Evolutionary conservation across 1,140 invertebrate species (phyloP), one percentile per base, ranked within the genome.

Genomic region (Drosophila bipectinata): DNA sequence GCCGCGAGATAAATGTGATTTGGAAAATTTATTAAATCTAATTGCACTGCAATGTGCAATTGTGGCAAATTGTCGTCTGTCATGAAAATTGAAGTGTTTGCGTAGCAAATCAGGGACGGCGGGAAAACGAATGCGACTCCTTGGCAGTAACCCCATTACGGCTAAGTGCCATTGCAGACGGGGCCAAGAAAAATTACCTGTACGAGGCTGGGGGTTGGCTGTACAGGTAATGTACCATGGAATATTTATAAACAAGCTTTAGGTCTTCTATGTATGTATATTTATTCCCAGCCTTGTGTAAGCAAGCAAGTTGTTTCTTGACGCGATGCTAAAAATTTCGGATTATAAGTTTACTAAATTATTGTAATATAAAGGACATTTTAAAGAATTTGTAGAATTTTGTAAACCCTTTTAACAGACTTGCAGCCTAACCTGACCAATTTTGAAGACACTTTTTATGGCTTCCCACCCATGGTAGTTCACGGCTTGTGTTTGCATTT

Each of bases 401-500:
- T 30, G n/a, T 0, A 9, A 15, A 18, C 4, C n/a, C 14, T 41
- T 10, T 49, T 7, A 3, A 26, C 12, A 12, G 12, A 14, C 10
- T 30, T 18, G 12, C 14, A 2, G 41, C n/a, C 14, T 48, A 12
- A 12, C 57, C 28, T 37, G 26, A 4, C 15, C 15, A 9, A 53
- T 9, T 21, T 24, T 26, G 21, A n/a, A 37, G 34, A 37, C 34
- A 37, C 34, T 37, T n/a, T 5, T 3, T 7, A n/a, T 26, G 44
- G 28, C 2, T 15, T 59, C n/a, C 12, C 5, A 15, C 48, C 72
- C 72, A 75, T 64, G 41, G 72, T 75, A 15, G 15, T 57, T 66
- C 26, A 53, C 15, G 34, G 59, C 51, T 71, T 83, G 78, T 85
- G 79, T 88, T 85, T 79, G 75, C 83, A 83, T 87, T 87, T 87